Conservation (phyloP, 2,797 vertebrate genomes). For the Epinephelus awoara region DNA sequence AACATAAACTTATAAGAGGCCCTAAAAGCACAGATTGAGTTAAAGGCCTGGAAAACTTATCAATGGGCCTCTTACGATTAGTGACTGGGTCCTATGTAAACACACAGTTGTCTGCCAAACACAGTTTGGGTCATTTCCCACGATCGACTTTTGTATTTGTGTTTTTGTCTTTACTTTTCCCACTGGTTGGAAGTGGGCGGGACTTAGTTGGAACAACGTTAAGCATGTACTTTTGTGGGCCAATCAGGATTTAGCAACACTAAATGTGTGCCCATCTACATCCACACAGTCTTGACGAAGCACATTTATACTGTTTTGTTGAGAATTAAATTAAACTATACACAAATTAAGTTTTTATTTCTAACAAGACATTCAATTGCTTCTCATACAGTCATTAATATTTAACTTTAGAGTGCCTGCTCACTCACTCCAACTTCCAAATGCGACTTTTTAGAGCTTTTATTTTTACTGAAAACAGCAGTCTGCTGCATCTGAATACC, state of each 20-base stretch:
- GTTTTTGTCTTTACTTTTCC: conserved; percentile 2
- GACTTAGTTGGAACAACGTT: not conserved
- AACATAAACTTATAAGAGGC: too few species aligned
- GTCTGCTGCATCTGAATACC: not conserved
- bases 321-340: not conserved
- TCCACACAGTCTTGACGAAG: not conserved
- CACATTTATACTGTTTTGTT: not conserved
- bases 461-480: not conserved
- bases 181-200: not conserved
- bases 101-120: not conserved
- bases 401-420: not conserved
- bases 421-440: not conserved
- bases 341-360: not conserved
- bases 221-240: not conserved
- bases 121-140: not conserved
- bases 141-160: not conserved
- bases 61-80: too few species aligned
- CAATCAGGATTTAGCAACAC: not conserved
- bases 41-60: not conserved
- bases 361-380: not conserved
- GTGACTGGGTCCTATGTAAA: not conserved
- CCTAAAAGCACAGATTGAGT: not conserved
- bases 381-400: not conserved
- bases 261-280: conserved; percentile 5
- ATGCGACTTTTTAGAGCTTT: not conserved